Evolutionary conservation across 2,797 vertebrate species (phyloP).

Genomic region (Paguma larvata): DNA sequence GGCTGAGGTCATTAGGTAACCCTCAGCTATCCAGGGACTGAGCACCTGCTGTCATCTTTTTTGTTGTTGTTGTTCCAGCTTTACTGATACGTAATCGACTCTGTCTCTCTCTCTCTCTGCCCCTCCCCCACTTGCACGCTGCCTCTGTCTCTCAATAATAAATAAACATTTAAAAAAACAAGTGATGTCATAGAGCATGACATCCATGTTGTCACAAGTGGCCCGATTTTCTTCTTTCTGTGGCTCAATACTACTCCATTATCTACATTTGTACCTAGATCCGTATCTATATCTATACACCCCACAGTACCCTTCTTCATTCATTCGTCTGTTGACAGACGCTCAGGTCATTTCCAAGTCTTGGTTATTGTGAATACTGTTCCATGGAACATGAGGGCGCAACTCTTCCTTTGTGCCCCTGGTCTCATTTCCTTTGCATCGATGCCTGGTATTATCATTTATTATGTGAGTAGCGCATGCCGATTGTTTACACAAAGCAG

Average conservation of each 20-base stretch:
- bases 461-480: not conserved
- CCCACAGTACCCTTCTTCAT: not conserved
- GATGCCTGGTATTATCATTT: not conserved
- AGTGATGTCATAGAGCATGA: not conserved
- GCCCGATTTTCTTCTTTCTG: not conserved
- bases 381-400: not conserved
- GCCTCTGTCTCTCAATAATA: too few species aligned
- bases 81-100: not conserved
- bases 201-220: not conserved
- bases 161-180: too few species aligned
- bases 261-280: too few species aligned
- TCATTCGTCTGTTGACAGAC: not conserved
- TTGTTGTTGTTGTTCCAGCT: not conserved
- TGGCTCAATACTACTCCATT: not conserved
- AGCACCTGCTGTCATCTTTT: not conserved
- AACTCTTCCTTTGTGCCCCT: not conserved
- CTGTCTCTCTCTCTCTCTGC: too few species aligned
- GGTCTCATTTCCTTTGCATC: not conserved
- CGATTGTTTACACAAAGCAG: not conserved
- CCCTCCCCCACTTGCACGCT: too few species aligned
- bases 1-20: not conserved
- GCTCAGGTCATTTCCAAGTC: not conserved
- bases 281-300: too few species aligned
- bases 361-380: not conserved
- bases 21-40: not conserved